Base-by-base conservation (phyloP, 2,888 invertebrate genomes). In the Argynnis bischoffii region DNA sequence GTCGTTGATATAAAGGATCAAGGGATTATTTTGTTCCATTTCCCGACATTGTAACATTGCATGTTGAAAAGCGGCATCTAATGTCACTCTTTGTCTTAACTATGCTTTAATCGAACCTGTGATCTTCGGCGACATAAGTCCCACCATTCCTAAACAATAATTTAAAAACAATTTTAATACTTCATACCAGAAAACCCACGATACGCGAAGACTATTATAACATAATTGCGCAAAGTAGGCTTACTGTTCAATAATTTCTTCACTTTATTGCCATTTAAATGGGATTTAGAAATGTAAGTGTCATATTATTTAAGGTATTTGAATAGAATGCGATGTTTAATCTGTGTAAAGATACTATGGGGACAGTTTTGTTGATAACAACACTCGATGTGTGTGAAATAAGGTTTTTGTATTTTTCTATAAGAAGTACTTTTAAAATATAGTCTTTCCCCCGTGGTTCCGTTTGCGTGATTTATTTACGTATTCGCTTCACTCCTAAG, bases 271-370 rank as follows among this genome's bases (percentile, higher is more conserved):
- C 16, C 18, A 51, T 51, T 61, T 61, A 61, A 61, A 51, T 51
- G 31, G 31, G 61, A 35, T 61, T 53, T 61, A 16, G 15, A 35
- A 61, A 16, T 18, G 50, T 35, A 61, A 61, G 5, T 41, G 51
- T 61, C 61, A 61, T 61, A 61, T 41, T 53, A 61, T 61, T 51
- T 61, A 61, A 48, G 60, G 47, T 57, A 31, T 60, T 16, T 56
- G 46, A 3, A 46, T 60, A 50, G 51, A 59, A 31, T 59, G 13
- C 31, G 48, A 26, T 26, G 48, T 48, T 59, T 59, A 59, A 59
- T 59, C 48, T 48, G 31, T 46, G 15, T 16, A 31, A 31, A 31
- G 8, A 26, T 48, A 31, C n/a, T 59, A 59, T 16, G 26, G 31
- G 59, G 26, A 59, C 59, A 13, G 48, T 48, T n/a, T 5, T 48